Conservation (phyloP, 2,888 invertebrate genomes). For the Exocentrus adspersus region DNA sequence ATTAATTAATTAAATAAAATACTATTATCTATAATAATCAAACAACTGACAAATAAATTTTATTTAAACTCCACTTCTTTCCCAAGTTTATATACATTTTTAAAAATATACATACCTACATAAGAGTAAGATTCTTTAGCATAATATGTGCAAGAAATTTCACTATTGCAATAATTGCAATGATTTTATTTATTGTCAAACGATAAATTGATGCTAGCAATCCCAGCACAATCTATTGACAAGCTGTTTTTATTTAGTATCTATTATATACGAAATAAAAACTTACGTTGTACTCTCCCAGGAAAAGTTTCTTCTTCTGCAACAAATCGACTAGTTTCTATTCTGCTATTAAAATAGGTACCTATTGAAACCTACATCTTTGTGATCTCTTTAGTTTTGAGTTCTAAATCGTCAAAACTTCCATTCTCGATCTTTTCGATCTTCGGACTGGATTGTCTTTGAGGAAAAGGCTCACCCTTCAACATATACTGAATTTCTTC, state of each 20-base stretch:
- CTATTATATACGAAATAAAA: neutral
- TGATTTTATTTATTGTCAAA: neutral
- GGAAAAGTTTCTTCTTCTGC: neutral
- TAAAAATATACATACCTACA: too few relatives aligned
- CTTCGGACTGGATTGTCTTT: slow-evolving; percentile 7
- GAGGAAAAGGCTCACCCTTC: slow-evolving; percentile 47
- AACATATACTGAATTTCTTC: slow-evolving; percentile 59
- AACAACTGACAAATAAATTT: too few relatives aligned
- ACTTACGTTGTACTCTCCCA: neutral
- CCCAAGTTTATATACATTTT: too few relatives aligned
- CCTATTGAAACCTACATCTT: slow-evolving; percentile 10
- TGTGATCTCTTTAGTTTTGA: slow-evolving; percentile 7
- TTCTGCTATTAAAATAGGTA: neutral
- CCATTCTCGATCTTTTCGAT: slow-evolving; percentile 3
- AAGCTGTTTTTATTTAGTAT: neutral
- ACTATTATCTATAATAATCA: too few relatives aligned
- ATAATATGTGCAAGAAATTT: too few relatives aligned
- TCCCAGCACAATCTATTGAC: neutral
- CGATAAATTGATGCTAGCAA: neutral
- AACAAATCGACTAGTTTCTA: too few relatives aligned
- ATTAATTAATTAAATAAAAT: too few relatives aligned
- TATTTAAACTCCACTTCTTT: too few relatives aligned
- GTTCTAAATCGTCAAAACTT: neutral
- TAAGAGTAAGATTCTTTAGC: too few relatives aligned
- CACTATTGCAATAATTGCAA: too few relatives aligned